A percentile compares a stretch with the other conserved stretches of the same genome.
Evolutionary conservation across 2,113 vertebrate species (phyloP).

Genomic region (Tyto alba): DNA sequence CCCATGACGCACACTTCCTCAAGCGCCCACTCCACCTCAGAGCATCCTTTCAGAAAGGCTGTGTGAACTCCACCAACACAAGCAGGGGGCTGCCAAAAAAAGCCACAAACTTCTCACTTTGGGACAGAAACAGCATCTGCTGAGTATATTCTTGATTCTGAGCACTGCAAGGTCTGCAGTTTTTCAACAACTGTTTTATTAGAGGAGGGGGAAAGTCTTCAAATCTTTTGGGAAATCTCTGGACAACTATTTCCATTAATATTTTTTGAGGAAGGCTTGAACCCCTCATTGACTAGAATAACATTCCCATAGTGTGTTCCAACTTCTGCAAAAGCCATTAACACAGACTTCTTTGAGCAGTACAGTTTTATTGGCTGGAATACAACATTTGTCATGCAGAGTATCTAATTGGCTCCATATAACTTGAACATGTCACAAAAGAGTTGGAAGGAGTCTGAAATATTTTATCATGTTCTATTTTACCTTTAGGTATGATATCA

Average conservation of each 20-base stretch:
- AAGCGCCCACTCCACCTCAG: neutral
- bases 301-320: slow-evolving; percentile 65
- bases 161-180: slow-evolving; percentile 35
- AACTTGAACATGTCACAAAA: neutral
- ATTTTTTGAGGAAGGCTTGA: slow-evolving; percentile 58
- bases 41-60: slow-evolving; percentile 15
- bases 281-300: slow-evolving; percentile 11
- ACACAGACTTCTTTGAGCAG: neutral
- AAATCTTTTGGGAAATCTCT: slow-evolving; percentile 65
- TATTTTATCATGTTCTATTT: neutral
- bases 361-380: neutral
- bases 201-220: slow-evolving; percentile 9
- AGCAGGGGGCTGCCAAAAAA: neutral
- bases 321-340: slow-evolving; percentile 64
- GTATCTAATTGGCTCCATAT: neutral
- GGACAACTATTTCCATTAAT: slow-evolving; percentile 60
- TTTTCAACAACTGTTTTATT: slow-evolving; percentile 49
- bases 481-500: neutral
- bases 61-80: neutral
- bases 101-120: neutral
- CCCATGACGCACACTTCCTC: neutral
- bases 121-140: slow-evolving; percentile 33
- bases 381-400: neutral
- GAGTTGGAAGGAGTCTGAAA: neutral
- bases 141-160: slow-evolving; percentile 17